Evolutionary conservation across 2,888 invertebrate genomes (phyloP).

Genomic region (Pharmacophagus antenor): DNA sequence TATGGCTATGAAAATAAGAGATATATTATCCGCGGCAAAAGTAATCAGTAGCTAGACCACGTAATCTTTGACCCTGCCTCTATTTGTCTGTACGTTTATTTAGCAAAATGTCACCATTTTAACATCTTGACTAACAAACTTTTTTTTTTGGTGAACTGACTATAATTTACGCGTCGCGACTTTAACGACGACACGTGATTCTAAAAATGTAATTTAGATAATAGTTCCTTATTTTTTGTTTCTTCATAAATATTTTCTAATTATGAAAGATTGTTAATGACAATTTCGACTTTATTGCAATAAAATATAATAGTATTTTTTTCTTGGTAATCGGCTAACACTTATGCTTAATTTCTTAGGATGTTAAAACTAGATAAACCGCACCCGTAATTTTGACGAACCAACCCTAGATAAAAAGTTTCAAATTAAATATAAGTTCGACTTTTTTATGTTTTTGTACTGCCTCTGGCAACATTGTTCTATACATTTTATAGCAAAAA

Average conservation of each 20-base stretch:
- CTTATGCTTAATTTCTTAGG: too few relatives aligned
- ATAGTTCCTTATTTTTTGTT: neutral
- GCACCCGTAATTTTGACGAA: too few relatives aligned
- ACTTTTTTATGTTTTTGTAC: too few relatives aligned
- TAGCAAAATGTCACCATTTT: slow-evolving; percentile 59
- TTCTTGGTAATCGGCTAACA: too few relatives aligned
- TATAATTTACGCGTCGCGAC: slow-evolving; percentile 32
- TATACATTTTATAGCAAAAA: too few relatives aligned
- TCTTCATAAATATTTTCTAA: neutral
- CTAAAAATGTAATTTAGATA: slow-evolving; percentile 23
- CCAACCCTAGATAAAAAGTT: too few relatives aligned
- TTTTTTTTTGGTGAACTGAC: slow-evolving; percentile 31
- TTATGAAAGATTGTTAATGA: too few relatives aligned
- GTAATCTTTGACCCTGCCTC: slow-evolving; percentile 54
- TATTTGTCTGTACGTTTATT: slow-evolving; percentile 61
- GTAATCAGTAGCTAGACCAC: slow-evolving; percentile 35
- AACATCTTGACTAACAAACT: slow-evolving; percentile 45
- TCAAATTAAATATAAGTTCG: too few relatives aligned
- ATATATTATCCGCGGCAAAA: slow-evolving; percentile 7
- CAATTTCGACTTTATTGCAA: too few relatives aligned
- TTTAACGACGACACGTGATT: slow-evolving; percentile 26
- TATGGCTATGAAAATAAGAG: slow-evolving; percentile 35
- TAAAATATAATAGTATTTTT: too few relatives aligned
- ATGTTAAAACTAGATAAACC: too few relatives aligned
- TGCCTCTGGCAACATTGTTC: too few relatives aligned